These are phyloP conservation scores for Sinocyclocheilus rhinocerous DNA, from an alignment of 2,113 vertebrate genomes.

Conservation along the genomic window DNA sequence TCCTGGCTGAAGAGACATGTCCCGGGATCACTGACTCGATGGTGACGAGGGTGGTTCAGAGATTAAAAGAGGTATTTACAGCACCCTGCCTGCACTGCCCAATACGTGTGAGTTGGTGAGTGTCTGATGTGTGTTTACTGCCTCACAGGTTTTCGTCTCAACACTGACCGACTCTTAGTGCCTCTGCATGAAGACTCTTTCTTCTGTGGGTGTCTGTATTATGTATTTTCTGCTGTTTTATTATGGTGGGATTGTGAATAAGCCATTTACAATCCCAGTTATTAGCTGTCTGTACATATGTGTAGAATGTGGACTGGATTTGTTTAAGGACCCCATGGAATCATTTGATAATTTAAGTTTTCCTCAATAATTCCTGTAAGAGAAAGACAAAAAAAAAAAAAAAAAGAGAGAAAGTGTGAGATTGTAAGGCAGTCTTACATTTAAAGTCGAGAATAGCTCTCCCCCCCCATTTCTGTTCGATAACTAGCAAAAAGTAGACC, in stretches of 20 bases:
- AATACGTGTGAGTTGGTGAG: neutral
- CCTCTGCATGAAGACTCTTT: neutral
- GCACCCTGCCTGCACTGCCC: neutral
- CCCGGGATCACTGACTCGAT: conserved; percentile 93
- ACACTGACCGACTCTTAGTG: neutral
- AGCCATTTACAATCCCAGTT: neutral
- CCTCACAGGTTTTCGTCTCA: neutral
- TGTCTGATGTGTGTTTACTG: conserved; percentile 16
- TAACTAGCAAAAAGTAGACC: conserved; percentile 24
- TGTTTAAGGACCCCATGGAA: neutral
- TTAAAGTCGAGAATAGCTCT: neutral
- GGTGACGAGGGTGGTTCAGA: conserved; percentile 89
- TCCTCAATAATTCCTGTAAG: neutral
- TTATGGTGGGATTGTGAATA: neutral
- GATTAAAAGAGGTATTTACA: conserved; percentile 88
- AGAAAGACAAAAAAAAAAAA: conserved; percentile 10
- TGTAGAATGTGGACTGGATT: neutral
- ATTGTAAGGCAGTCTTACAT: conserved; percentile 18
- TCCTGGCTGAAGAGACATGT: conserved; percentile 88
- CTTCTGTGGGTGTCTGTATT: neutral
- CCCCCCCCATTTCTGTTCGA: neutral
- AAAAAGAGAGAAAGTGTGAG: conserved; percentile 3
- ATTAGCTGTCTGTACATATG: neutral
- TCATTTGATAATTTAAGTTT: neutral
- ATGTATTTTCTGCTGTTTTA: neutral